Percentiles rank a stretch among this genome's conserved stretches.
These are phyloP conservation scores for Papilio dardanus DNA, from an alignment of 1,140 invertebrate species.

Conservation along the genomic window DNA sequence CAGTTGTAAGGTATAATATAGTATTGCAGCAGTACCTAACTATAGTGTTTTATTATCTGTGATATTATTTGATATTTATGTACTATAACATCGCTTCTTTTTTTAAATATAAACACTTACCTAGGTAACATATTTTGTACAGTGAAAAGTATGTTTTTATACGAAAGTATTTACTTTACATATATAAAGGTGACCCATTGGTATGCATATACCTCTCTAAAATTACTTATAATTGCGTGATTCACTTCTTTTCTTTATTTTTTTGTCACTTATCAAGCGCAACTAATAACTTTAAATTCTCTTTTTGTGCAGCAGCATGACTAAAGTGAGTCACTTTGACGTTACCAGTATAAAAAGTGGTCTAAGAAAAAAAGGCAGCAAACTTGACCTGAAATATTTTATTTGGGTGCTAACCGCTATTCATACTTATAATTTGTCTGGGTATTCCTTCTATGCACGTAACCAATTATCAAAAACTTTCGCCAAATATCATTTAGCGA, in stretches of 20 bases:
- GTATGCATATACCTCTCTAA: neutral
- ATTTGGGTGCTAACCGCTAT: constrained; percentile 10
- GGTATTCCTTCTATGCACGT: constrained; percentile 9
- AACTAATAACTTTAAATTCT: neutral
- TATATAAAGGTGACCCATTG: neutral
- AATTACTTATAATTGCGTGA: neutral
- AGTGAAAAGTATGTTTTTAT: too few species aligned
- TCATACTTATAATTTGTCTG: constrained; percentile 15
- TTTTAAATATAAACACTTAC: too few species aligned
- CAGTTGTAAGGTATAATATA: neutral
- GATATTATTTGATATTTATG: too few species aligned
- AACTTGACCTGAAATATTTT: neutral
- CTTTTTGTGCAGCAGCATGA: neutral
- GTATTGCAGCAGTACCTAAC: too few species aligned
- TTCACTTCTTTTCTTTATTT: neutral
- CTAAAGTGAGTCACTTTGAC: neutral
- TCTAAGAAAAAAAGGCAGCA: neutral
- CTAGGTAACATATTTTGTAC: too few species aligned
- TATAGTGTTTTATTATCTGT: neutral
- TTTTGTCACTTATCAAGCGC: neutral
- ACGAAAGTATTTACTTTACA: too few species aligned
- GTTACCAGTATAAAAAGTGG: constrained; percentile 3
- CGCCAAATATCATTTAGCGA: constrained; percentile 10
- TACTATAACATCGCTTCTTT: too few species aligned
- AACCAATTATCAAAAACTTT: constrained; percentile 19